Evolutionary conservation across 2,113 vertebrate genomes (phyloP).

Genomic region (Amazona vittata): DNA sequence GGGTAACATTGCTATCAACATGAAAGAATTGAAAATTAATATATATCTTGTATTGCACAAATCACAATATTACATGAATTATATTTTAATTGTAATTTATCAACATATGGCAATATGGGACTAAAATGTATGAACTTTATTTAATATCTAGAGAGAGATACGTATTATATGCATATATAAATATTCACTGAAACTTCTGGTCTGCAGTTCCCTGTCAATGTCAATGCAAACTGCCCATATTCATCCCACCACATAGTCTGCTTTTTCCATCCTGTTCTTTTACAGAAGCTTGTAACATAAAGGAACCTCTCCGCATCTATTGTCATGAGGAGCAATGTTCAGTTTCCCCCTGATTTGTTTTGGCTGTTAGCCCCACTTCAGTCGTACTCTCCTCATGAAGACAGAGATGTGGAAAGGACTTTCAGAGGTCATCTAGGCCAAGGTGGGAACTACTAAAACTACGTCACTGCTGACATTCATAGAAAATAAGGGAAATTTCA

Average conservation of each 20-base stretch:
- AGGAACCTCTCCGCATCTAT: background rate
- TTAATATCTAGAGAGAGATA: background rate
- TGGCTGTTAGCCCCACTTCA: background rate
- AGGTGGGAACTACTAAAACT: background rate
- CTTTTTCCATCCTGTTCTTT: background rate
- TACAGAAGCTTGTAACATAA: background rate
- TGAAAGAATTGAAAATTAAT: background rate
- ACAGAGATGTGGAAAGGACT: background rate
- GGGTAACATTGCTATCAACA: background rate
- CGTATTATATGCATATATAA: rapidly evolving
- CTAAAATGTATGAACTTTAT: background rate
- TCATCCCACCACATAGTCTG: background rate
- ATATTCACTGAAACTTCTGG: background rate
- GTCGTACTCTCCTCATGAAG: background rate
- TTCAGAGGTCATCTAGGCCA: conserved; percentile 26
- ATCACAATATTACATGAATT: background rate
- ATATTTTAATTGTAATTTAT: background rate
- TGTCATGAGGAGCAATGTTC: background rate
- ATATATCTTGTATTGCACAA: background rate
- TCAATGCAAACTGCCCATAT: background rate
- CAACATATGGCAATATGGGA: background rate
- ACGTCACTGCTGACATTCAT: background rate
- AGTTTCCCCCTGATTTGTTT: background rate
- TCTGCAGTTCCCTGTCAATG: background rate
- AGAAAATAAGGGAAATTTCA: background rate